Conservation (phyloP, 2,113 vertebrate genomes). For the Oryzias javanicus region DNA sequence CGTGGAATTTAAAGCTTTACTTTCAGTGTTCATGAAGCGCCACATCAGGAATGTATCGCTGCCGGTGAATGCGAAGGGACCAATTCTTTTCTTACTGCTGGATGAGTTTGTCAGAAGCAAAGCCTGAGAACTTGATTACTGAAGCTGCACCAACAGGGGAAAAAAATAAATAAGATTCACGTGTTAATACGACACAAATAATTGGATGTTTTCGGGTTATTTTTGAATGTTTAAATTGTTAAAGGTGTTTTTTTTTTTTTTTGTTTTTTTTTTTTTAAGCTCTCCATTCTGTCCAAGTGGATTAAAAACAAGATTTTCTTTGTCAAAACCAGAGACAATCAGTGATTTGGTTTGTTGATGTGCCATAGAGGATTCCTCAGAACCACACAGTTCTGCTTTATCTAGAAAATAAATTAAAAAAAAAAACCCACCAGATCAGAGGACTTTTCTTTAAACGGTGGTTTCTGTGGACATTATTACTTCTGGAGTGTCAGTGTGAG, state of each 20-base stretch:
- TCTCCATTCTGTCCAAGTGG: slow-evolving; percentile 65
- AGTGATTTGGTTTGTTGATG: slow-evolving; percentile 66
- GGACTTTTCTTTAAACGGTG: slow-evolving; percentile 19
- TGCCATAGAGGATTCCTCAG: slow-evolving; percentile 63
- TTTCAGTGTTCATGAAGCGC: slow-evolving; percentile 55
- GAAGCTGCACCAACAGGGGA: slow-evolving; percentile 37
- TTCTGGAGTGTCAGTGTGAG: slow-evolving; percentile 50
- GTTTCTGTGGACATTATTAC: slow-evolving; percentile 49
- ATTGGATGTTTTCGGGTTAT: slow-evolving; percentile 66
- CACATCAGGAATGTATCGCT: slow-evolving; percentile 74
- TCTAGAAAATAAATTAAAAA: slow-evolving; percentile 21
- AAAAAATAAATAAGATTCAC: slow-evolving; percentile 45
- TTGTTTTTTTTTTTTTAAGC: too few relatives aligned
- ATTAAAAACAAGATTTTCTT: slow-evolving; percentile 62
- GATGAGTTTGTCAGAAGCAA: slow-evolving; percentile 49
- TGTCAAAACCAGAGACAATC: slow-evolving; percentile 77
- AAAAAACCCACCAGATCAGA: background rate
- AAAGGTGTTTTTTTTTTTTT: slow-evolving; percentile 26
- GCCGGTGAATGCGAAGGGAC: slow-evolving; percentile 53
- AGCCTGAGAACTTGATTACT: slow-evolving; percentile 41
- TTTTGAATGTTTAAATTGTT: slow-evolving; percentile 69
- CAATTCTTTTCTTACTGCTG: slow-evolving; percentile 59
- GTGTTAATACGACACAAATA: slow-evolving; percentile 56
- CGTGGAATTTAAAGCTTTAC: slow-evolving; percentile 75
- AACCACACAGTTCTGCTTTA: slow-evolving; percentile 24